These are phyloP conservation scores for Clarias platycephalus DNA, from an alignment of 2,797 vertebrate species.

Conservation along the genomic window DNA sequence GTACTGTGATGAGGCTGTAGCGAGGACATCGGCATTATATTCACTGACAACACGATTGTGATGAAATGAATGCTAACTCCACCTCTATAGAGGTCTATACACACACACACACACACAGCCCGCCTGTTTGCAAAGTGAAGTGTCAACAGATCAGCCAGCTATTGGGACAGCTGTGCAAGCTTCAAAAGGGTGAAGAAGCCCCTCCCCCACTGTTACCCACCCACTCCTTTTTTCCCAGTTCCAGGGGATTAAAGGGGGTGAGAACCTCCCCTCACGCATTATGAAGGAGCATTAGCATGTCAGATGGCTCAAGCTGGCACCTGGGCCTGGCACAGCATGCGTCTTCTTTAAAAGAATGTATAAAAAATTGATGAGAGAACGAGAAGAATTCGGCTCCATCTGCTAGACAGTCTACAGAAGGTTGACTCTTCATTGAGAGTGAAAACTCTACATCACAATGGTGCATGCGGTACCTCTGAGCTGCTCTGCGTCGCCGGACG, in stretches of 20 bases:
- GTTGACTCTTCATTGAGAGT: background rate
- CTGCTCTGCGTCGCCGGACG: slow-evolving; percentile 57
- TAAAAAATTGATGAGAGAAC: background rate
- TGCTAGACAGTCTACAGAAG: slow-evolving; percentile 10
- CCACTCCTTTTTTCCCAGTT: background rate
- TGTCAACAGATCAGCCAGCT: slow-evolving; percentile 61
- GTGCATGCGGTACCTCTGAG: slow-evolving; percentile 71
- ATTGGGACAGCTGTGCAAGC: slow-evolving; percentile 59
- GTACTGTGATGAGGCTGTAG: slow-evolving; percentile 79
- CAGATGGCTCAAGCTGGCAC: slow-evolving; percentile 37
- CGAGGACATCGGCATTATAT: slow-evolving; percentile 72
- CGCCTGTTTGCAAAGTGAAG: slow-evolving; percentile 51
- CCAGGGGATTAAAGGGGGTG: slow-evolving; percentile 25
- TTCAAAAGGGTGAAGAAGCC: slow-evolving; percentile 17
- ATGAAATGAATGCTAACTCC: slow-evolving; percentile 39
- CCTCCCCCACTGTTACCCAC: slow-evolving; percentile 4
- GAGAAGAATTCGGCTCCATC: slow-evolving; percentile 21
- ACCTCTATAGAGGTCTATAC: slow-evolving; percentile 27
- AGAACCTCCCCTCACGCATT: slow-evolving; percentile 20
- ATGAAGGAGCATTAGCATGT: slow-evolving; percentile 31
- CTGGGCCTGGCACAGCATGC: slow-evolving; percentile 34
- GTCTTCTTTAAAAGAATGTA: slow-evolving; percentile 10
- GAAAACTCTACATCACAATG: background rate
- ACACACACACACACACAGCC: slow-evolving; percentile 18
- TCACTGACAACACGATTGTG: slow-evolving; percentile 47